Evolutionary conservation across 1,140 invertebrate genomes (phyloP).

Genomic region (Heliconius himera): DNA sequence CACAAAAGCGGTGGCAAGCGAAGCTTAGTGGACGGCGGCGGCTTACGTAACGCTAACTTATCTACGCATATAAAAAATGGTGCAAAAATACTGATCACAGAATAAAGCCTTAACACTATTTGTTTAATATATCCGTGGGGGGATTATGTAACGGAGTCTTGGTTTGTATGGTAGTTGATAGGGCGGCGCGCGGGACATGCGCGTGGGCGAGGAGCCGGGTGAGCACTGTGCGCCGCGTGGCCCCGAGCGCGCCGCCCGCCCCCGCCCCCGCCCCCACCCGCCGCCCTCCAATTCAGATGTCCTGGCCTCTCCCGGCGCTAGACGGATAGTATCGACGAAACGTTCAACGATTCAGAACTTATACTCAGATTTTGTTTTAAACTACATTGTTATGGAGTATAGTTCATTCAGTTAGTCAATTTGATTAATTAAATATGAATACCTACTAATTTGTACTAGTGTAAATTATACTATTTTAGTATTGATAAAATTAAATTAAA

Average conservation of each 20-base stretch:
- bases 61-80: slow-evolving; percentile 70
- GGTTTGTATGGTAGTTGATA: slow-evolving; percentile 63
- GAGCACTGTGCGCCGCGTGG: slow-evolving; percentile 64
- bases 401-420: not conserved
- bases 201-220: slow-evolving; percentile 72
- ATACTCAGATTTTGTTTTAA: not conserved
- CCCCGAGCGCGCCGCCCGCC: slow-evolving; percentile 39
- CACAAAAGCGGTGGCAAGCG: slow-evolving; percentile 80
- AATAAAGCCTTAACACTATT: slow-evolving; percentile 77
- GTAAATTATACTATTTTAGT: not conserved
- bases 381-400: not conserved
- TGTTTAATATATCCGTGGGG: slow-evolving; percentile 58
- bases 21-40: slow-evolving; percentile 80
- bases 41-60: slow-evolving; percentile 77
- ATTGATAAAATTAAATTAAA: no score
- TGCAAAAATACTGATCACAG: slow-evolving; percentile 79
- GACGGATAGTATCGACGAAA: slow-evolving; percentile 16
- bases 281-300: slow-evolving; percentile 41
- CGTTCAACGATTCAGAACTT: slow-evolving; percentile 16
- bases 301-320: slow-evolving; percentile 35
- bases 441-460: not conserved
- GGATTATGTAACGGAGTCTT: slow-evolving; percentile 74
- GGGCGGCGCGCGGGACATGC: slow-evolving; percentile 56
- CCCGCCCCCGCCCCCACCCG: slow-evolving; percentile 40
- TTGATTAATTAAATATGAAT: not conserved